phyloP scores from a whole-genome alignment of 2,113 vertebrate genomes.

The Otocyon megalotis region DNA sequence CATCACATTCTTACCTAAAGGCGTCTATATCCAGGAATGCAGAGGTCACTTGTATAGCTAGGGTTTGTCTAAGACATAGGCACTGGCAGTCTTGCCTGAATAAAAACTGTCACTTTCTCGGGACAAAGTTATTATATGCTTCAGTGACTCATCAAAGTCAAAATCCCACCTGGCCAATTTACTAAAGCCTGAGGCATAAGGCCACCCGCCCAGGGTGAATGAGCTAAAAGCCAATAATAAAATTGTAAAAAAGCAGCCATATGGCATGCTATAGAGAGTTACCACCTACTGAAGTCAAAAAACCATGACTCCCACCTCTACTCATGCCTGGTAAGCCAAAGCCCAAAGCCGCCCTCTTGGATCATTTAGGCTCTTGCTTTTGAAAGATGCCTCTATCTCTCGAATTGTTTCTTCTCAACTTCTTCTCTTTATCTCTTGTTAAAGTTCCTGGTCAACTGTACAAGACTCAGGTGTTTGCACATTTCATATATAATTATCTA shows the following conservation, averaged over 20 bases:
- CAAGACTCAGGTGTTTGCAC: not conserved
- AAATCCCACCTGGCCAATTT: conserved; percentile 77
- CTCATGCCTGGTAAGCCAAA: not conserved
- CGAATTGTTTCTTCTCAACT: not conserved
- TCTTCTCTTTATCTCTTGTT: not conserved
- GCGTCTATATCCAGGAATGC: not conserved
- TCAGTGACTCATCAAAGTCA: conserved; percentile 74
- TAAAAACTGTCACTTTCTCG: conserved; percentile 63
- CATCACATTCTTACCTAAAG: not conserved
- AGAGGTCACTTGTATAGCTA: not conserved
- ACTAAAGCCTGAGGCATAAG: conserved; percentile 69
- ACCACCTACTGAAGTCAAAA: conserved; percentile 61
- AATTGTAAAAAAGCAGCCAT: conserved; percentile 61
- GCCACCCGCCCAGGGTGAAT: conserved; percentile 42
- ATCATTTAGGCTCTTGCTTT: not conserved
- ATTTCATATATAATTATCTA: not conserved
- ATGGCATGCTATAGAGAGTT: conserved; percentile 65
- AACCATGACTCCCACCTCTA: not conserved
- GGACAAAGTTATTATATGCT: conserved; percentile 70
- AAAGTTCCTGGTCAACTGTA: not conserved
- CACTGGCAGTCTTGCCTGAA: conserved; percentile 17
- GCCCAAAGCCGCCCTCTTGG: not conserved
- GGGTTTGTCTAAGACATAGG: conserved; percentile 50
- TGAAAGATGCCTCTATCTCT: not conserved
- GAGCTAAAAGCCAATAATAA: conserved; percentile 57